Evolutionary conservation across 53 echinoderm and acorn worm genomes (phyloP).

Genomic region (Echinarachnius parma): DNA sequence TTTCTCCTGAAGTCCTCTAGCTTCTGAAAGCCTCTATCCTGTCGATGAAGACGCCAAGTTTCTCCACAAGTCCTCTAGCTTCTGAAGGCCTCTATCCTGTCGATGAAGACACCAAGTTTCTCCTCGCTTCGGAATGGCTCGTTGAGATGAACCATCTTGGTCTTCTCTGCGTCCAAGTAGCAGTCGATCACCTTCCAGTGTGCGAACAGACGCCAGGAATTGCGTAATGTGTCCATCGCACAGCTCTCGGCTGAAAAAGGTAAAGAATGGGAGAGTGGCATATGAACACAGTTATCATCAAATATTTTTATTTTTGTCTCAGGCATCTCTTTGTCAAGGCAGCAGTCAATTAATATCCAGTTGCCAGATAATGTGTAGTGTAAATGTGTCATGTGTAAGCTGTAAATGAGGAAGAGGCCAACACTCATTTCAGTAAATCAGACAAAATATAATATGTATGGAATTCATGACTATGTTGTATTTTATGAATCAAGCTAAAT

Average conservation of each 20-base stretch:
- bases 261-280: conserved; percentile 8
- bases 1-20: background rate
- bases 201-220: conserved; percentile 74
- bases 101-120: conserved; percentile 79
- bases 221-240: conserved; percentile 91
- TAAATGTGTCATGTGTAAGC: no score
- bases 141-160: conserved; percentile 77
- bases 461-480: no score
- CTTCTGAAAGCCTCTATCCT: conserved; percentile 5
- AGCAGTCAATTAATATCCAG: no score
- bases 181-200: conserved; percentile 88
- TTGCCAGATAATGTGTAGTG: no score
- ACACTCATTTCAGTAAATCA: no score
- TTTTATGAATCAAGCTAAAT: no score
- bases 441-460: no score
- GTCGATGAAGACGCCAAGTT: background rate
- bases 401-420: no score
- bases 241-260: conserved; percentile 75
- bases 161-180: conserved; percentile 79
- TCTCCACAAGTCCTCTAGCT: conserved; percentile 11
- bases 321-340: no score
- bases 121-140: conserved; percentile 71
- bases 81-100: conserved; percentile 81
- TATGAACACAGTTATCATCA: no score
- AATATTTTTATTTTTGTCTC: no score